Base-by-base conservation (phyloP, 2,797 vertebrate genomes). In the Intellagama lesueurii region DNA sequence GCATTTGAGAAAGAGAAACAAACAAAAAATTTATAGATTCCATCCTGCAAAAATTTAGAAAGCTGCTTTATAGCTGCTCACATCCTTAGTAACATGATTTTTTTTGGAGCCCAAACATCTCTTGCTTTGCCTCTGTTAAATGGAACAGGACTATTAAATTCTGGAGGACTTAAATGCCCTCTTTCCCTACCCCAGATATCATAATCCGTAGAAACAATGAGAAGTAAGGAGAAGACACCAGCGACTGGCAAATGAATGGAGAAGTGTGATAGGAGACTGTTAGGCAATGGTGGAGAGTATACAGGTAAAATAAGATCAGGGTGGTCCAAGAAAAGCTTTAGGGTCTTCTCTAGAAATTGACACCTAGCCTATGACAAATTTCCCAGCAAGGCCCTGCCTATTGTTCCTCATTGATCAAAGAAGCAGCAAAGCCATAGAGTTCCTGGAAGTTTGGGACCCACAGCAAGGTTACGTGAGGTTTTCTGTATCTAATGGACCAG, bases 351-450 rank as follows among this genome's bases (percentile, higher is more conserved):
- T 35, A 90, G 81, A 91, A 81, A 0, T 1, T 89, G 69, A 52
- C 0, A 0, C 0, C 1, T 44, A 77, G 73, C 14, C 22, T 14
- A 1, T 1, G 11, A 5, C 22, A 93, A 16, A 69, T 80, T 79
- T 40, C 14, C 79, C 30, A 64, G 72, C 88, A 82, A 76, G 52
- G 81, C 47, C 64, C 2, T 0, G 0, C 16, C 0, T 0, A 35
- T 91, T 88, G 52, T 91, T 93, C 60, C 78, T 7, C 49, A 70
- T 60, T 88, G 89, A 87, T 87, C 84, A 93, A 89, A 90, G 80
- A 49, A 9, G 66, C 89, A 85, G 35, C 40, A 87, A 83, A 81
- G 49, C 72, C 80, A 56, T 19, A 69, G 80, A 87, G 85, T 85
- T 91, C 66, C 79, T 89, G 76, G 73, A 89, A 89, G 76, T 40